Evolutionary conservation across 2,797 vertebrate genomes (phyloP).

Genomic region (Hafferia zeledoni): DNA sequence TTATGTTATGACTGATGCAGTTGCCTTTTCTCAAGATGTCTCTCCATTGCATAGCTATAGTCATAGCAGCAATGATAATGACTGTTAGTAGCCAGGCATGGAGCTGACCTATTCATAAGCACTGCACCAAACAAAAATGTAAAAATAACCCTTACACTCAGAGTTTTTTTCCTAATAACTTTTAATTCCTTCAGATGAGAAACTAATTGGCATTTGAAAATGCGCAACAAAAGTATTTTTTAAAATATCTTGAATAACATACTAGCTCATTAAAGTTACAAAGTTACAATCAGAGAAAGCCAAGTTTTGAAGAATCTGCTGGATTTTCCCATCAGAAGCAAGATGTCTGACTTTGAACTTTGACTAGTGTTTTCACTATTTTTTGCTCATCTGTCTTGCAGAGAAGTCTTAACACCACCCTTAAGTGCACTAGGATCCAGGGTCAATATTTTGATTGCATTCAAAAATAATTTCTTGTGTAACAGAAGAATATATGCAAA

Average conservation of each 20-base stretch:
- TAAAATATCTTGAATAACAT: background rate
- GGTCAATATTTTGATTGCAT: conserved; percentile 65
- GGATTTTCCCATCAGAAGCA: background rate
- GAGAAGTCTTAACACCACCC: background rate
- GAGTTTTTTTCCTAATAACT: background rate
- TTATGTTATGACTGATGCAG: background rate
- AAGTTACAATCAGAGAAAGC: background rate
- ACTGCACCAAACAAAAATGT: background rate
- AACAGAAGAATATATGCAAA: conserved; percentile 53
- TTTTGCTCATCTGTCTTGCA: background rate
- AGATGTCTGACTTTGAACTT: background rate
- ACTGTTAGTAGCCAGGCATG: background rate
- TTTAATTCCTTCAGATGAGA: background rate
- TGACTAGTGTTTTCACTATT: background rate
- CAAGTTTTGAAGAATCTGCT: background rate
- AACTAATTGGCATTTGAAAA: background rate
- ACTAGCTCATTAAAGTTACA: background rate
- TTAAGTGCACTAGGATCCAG: background rate
- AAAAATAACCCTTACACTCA: background rate
- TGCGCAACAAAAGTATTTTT: background rate
- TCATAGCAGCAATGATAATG: background rate
- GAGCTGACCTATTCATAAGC: background rate
- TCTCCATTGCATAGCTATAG: background rate
- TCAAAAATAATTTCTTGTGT: conserved; percentile 60
- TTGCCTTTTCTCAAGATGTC: background rate